Conservation (phyloP, 37 sponge, comb jelly and placozoan genomes). For the Theonella swinhoei region DNA sequence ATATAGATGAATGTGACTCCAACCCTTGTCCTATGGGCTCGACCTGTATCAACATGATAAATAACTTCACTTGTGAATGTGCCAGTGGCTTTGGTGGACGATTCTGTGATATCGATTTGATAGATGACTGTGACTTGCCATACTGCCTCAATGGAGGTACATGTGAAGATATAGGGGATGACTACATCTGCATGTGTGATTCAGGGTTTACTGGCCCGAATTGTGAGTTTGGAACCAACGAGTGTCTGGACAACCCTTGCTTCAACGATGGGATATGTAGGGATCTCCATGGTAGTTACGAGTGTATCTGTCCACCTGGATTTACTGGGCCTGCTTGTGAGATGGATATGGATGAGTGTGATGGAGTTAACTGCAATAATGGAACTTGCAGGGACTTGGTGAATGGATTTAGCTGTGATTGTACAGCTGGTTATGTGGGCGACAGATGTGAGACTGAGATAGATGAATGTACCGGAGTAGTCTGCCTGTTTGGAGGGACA, state of each 20-base stretch:
- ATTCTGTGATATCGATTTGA: slow-evolving; percentile 9
- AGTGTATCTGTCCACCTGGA: slow-evolving; percentile 55
- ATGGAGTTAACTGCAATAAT: slow-evolving; percentile 31
- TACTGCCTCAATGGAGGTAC: slow-evolving; percentile 66
- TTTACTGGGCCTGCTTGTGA: slow-evolving; percentile 55
- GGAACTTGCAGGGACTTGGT: slow-evolving; percentile 52
- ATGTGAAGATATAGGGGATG: slow-evolving; percentile 38
- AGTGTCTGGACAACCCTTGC: slow-evolving; percentile 57
- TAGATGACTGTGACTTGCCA: slow-evolving; percentile 40
- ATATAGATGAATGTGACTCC: slow-evolving; percentile 68
- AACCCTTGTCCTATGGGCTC: slow-evolving; percentile 60
- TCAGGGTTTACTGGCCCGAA: slow-evolving; percentile 52
- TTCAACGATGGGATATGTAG: slow-evolving; percentile 62
- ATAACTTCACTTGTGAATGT: slow-evolving; percentile 51
- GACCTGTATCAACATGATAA: slow-evolving; percentile 51
- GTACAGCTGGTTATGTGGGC: slow-evolving; percentile 63
- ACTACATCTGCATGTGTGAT: slow-evolving; percentile 14
- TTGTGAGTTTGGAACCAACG: slow-evolving; percentile 61
- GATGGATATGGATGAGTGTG: slow-evolving; percentile 64
- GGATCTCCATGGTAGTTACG: slow-evolving; percentile 47
- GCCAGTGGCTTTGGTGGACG: slow-evolving; percentile 21
- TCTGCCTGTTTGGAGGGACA: slow-evolving; percentile 61
- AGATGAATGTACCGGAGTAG: slow-evolving; percentile 54
- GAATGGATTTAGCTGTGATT: slow-evolving; percentile 50
- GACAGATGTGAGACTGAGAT: slow-evolving; percentile 41